Percentiles rank a stretch among this genome's conserved stretches.
phyloP scores from a whole-genome alignment of 2,797 vertebrate species.

The Pseudochirops cupreus region DNA sequence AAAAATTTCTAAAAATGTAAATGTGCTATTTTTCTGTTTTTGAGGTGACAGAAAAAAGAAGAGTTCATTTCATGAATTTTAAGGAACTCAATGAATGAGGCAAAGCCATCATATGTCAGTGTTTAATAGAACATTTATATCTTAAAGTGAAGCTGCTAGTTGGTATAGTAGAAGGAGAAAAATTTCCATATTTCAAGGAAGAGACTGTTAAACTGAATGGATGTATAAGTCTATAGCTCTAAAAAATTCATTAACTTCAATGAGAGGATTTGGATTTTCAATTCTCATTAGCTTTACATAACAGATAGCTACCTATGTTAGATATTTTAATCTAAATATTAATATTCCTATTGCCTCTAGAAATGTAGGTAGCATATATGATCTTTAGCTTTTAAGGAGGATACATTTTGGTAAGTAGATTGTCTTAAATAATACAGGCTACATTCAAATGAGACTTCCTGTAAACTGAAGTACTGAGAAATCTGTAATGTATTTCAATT shows the following conservation, averaged over 20 bases:
- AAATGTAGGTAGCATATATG: neutral
- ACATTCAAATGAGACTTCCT: neutral
- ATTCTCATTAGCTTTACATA: neutral
- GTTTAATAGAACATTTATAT: neutral
- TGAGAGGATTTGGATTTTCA: neutral
- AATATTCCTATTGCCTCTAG: neutral
- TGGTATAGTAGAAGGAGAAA: neutral
- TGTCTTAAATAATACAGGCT: slow-evolving; percentile 4
- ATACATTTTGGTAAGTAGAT: neutral
- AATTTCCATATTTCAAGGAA: slow-evolving; percentile 1
- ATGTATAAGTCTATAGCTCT: neutral
- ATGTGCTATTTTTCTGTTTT: slow-evolving; percentile 31
- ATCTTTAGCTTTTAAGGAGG: neutral
- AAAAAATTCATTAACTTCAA: neutral
- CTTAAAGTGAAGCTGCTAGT: neutral
- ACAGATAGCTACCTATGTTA: neutral
- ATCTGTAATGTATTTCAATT: neutral
- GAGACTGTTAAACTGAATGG: neutral
- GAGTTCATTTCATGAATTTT: slow-evolving; percentile 37
- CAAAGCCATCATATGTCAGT: neutral
- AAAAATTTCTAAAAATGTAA: slow-evolving; percentile 36
- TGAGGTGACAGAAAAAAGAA: slow-evolving; percentile 12
- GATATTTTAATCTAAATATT: neutral
- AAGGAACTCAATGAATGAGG: slow-evolving; percentile 22
- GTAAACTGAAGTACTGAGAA: neutral